These are phyloP conservation scores for Chorisops tibialis DNA, from an alignment of 2,888 invertebrate species.

Conservation along the genomic window DNA sequence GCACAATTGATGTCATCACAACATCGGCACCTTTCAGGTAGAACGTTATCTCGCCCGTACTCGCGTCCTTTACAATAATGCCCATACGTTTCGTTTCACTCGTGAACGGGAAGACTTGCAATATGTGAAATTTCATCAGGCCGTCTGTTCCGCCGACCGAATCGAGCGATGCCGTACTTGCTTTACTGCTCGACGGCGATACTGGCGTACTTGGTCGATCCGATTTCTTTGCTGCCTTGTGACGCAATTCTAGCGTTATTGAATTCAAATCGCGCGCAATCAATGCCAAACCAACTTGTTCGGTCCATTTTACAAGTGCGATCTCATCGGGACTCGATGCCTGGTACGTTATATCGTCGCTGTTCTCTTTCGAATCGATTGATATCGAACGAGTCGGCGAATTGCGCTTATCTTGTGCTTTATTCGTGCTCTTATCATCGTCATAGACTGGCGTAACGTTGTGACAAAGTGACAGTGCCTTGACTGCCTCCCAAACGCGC, in stretches of 20 bases:
- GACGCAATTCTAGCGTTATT: constrained; percentile 53
- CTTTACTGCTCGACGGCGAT: constrained; percentile 37
- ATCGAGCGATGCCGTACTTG: constrained; percentile 53
- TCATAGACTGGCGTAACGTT: constrained; percentile 98
- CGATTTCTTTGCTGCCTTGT: constrained; percentile 15
- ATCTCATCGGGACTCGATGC: constrained; percentile 94
- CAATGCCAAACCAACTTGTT: constrained; percentile 67
- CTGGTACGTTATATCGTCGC: constrained; percentile 56
- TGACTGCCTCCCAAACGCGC: constrained; percentile 83
- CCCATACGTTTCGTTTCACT: constrained; percentile 93
- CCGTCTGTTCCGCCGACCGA: constrained; percentile 52
- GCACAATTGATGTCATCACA: constrained; percentile 84
- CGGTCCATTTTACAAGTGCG: constrained; percentile 87
- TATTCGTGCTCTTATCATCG: constrained; percentile 42
- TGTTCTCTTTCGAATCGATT: constrained; percentile 44
- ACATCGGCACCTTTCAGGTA: constrained; percentile 98
- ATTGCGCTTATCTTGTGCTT: constrained; percentile 35
- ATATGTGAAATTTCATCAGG: constrained; percentile 63
- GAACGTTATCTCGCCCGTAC: constrained; percentile 84
- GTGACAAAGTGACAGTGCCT: constrained; percentile 94
- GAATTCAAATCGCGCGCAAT: constrained; percentile 59
- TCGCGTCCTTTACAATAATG: constrained; percentile 77
- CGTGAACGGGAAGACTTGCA: constrained; percentile 85
- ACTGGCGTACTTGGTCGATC: constrained; percentile 1
- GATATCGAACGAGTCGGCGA: constrained; percentile 50